phyloP scores from a whole-genome alignment of 2,113 vertebrate species.

The Elanus axillaris region DNA sequence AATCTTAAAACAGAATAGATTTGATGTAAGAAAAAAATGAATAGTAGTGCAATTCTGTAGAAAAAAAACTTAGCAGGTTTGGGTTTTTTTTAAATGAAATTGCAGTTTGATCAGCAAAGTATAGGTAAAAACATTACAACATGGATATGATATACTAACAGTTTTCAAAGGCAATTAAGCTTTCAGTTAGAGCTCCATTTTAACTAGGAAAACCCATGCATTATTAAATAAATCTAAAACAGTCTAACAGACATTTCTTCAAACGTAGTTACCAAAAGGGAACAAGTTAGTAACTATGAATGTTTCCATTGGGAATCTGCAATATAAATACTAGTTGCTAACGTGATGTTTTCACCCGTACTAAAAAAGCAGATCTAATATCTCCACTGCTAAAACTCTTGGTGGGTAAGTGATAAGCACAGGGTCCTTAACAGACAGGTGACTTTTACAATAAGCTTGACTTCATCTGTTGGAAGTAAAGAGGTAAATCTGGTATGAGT shows the following conservation, averaged over 20 bases:
- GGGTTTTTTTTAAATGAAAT: neutral
- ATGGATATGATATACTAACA: neutral
- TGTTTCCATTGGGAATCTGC: neutral
- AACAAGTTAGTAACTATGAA: neutral
- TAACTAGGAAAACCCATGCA: neutral
- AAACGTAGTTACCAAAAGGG: neutral
- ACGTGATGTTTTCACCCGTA: neutral
- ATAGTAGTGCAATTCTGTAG: neutral
- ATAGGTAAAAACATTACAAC: neutral
- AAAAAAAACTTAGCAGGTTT: neutral
- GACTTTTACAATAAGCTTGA: neutral
- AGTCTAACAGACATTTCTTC: neutral
- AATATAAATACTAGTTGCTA: neutral
- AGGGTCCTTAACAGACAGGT: neutral
- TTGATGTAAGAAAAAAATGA: neutral
- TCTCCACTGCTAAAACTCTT: neutral
- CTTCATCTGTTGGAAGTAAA: neutral
- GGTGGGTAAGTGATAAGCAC: neutral
- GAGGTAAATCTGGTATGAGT: neutral
- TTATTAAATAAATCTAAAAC: neutral
- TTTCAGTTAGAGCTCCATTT: neutral
- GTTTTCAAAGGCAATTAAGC: neutral
- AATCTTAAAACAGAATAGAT: neutral
- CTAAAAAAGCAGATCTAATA: neutral
- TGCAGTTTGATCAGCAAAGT: neutral